Evolutionary conservation across 2,113 vertebrate genomes (phyloP).

Genomic region (Chaenocephalus aceratus): DNA sequence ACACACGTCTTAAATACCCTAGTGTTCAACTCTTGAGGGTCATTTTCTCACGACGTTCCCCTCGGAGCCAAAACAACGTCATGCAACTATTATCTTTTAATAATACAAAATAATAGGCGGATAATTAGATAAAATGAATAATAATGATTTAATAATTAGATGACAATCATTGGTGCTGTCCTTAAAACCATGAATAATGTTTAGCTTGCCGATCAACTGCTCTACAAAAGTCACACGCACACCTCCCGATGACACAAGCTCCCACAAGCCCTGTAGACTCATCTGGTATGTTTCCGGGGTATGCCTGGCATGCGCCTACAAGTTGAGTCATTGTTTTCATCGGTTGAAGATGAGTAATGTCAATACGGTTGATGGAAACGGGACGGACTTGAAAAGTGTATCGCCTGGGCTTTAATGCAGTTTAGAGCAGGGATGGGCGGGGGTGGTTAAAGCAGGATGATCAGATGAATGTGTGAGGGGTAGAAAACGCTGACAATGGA

Average conservation of each 20-base stretch:
- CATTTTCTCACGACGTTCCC: background rate
- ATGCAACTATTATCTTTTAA: background rate
- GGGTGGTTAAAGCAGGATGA: background rate
- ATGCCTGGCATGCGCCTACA: constrained; percentile 69
- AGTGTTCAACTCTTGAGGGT: background rate
- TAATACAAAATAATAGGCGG: background rate
- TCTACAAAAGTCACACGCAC: constrained; percentile 4
- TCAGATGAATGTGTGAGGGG: background rate
- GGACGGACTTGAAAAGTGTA: constrained; percentile 18
- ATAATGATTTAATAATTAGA: no score
- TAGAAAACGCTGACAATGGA: background rate
- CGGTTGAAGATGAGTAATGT: constrained; percentile 53
- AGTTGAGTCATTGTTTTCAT: constrained; percentile 71
- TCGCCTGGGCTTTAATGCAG: constrained; percentile 47
- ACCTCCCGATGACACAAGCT: constrained; percentile 59
- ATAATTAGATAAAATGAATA: background rate
- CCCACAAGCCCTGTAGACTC: constrained; percentile 63
- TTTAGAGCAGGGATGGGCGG: constrained; percentile 17
- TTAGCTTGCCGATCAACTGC: background rate
- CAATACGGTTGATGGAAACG: constrained; percentile 32
- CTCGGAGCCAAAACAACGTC: background rate
- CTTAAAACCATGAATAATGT: background rate
- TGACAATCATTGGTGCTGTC: background rate
- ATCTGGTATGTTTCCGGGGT: constrained; percentile 35
- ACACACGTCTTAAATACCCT: background rate